Evolutionary conservation across 2,888 invertebrate genomes (phyloP).

Genomic region (Mesochorus sp.): DNA sequence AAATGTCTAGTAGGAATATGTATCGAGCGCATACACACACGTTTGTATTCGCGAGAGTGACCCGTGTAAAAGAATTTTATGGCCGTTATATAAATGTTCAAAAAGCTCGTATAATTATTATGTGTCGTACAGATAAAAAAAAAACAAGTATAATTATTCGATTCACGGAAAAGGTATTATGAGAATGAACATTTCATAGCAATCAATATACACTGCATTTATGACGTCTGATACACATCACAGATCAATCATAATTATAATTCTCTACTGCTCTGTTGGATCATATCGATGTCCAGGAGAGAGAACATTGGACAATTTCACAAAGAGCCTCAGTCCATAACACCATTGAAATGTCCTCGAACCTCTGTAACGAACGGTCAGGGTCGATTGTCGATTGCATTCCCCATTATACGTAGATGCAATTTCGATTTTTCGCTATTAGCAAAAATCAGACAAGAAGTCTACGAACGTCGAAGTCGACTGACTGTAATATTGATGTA

Average conservation of each 20-base stretch:
- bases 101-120: background rate
- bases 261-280: too few species aligned
- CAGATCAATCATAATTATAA: too few species aligned
- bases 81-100: background rate
- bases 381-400: constrained; percentile 33
- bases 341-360: constrained; percentile 25
- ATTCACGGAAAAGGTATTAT: too few species aligned
- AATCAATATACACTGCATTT: too few species aligned
- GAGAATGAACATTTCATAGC: too few species aligned
- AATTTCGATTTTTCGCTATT: background rate
- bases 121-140: background rate
- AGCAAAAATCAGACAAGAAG: background rate
- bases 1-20: background rate
- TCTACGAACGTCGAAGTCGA: background rate
- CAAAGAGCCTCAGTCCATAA: constrained; percentile 8
- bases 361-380: constrained; percentile 51
- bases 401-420: background rate
- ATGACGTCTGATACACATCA: too few species aligned
- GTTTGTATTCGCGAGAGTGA: background rate
- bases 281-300: too few species aligned
- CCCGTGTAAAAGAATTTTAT: constrained; percentile 2
- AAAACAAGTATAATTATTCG: background rate
- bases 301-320: background rate
- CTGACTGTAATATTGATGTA: too few species aligned
- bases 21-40: background rate